Conservation (phyloP, 2,797 vertebrate genomes). For the Lutjanus campechanus region DNA sequence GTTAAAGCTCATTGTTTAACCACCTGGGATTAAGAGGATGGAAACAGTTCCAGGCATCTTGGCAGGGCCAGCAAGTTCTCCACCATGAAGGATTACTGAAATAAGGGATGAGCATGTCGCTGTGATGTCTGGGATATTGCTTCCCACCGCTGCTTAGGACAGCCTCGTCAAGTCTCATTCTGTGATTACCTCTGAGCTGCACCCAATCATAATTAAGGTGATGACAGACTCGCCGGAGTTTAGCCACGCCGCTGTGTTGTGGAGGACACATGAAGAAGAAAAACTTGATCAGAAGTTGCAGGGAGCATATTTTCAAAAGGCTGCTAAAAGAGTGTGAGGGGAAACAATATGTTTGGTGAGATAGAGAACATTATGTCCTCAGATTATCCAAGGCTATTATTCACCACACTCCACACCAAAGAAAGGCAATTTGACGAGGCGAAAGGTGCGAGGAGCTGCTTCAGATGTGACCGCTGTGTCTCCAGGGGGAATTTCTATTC, state of each 20-base stretch:
- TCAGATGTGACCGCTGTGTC: slow-evolving; percentile 57
- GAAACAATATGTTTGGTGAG: slow-evolving; percentile 54
- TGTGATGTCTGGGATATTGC: slow-evolving; percentile 49
- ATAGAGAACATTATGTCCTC: slow-evolving; percentile 52
- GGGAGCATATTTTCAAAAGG: slow-evolving; percentile 22
- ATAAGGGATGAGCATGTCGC: slow-evolving; percentile 41
- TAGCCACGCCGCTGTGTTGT: neutral
- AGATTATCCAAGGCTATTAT: slow-evolving; percentile 57
- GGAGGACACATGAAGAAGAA: slow-evolving; percentile 11
- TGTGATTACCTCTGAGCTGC: slow-evolving; percentile 57
- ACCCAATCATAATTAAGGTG: slow-evolving; percentile 65
- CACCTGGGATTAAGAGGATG: slow-evolving; percentile 40
- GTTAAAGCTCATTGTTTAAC: slow-evolving; percentile 23
- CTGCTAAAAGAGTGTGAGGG: slow-evolving; percentile 28
- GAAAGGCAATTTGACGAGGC: slow-evolving; percentile 63
- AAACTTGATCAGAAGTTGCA: slow-evolving; percentile 28
- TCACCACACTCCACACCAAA: slow-evolving; percentile 44
- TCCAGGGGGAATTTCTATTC: slow-evolving; percentile 50
- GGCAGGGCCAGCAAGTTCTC: slow-evolving; percentile 11
- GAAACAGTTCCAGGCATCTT: slow-evolving; percentile 27
- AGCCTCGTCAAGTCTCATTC: slow-evolving; percentile 41
- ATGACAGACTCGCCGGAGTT: slow-evolving; percentile 28
- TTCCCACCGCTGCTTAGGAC: slow-evolving; percentile 24
- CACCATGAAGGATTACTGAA: slow-evolving; percentile 61
- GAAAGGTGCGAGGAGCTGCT: slow-evolving; percentile 39